These are phyloP conservation scores for Amblyraja radiata DNA, from an alignment of 2,797 vertebrate species.

Conservation along the genomic window DNA sequence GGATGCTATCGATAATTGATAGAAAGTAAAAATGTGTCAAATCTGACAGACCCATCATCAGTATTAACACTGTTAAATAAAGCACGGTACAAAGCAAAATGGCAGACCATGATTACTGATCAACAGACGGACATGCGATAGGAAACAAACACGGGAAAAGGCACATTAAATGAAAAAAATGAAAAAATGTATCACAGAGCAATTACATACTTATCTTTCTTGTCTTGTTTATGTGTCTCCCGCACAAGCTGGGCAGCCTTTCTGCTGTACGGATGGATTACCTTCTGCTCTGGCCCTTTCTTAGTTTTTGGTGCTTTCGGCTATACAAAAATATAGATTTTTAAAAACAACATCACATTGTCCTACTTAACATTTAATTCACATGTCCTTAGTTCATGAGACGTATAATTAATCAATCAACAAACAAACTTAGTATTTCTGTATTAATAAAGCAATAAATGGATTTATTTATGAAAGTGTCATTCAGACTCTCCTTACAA, in stretches of 20 bases:
- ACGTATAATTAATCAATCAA: too few relatives aligned
- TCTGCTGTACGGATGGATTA: conserved; percentile 83
- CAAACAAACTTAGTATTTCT: neutral
- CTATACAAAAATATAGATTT: conserved; percentile 48
- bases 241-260: conserved; percentile 81
- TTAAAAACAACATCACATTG: neutral
- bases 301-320: conserved; percentile 73
- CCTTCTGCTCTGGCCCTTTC: conserved; percentile 68
- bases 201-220: conserved; percentile 70
- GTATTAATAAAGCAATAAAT: neutral
- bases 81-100: neutral
- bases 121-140: neutral
- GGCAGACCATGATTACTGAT: neutral
- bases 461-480: neutral
- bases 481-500: neutral
- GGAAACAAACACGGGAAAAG: neutral
- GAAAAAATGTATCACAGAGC: neutral
- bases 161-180: too few relatives aligned
- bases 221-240: conserved; percentile 71
- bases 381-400: neutral
- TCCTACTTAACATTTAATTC: neutral
- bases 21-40: neutral
- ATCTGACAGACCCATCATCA: neutral
- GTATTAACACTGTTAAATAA: neutral
- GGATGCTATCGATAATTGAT: neutral